phyloP scores from a whole-genome alignment of 2,113 vertebrate genomes.

The Ovis canadensis region DNA sequence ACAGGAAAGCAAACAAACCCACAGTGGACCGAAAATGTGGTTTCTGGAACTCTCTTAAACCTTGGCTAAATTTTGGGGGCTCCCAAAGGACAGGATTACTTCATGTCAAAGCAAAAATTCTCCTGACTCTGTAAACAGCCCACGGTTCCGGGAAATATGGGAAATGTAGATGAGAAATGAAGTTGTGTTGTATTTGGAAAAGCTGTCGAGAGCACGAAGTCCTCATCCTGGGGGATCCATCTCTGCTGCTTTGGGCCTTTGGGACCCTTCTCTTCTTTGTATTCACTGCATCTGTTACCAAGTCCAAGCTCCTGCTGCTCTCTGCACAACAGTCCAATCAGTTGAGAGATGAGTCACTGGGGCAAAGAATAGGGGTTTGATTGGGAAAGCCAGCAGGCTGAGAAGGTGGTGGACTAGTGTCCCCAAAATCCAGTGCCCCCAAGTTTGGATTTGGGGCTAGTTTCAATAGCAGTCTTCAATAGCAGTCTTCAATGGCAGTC shows the following conservation, averaged over 20 bases:
- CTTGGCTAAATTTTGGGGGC: conserved; percentile 39
- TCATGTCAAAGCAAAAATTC: conserved; percentile 52
- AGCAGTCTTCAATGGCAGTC: not conserved
- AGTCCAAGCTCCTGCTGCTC: not conserved
- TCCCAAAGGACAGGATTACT: conserved; percentile 65
- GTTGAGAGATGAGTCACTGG: not conserved
- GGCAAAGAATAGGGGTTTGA: not conserved
- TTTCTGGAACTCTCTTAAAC: conserved; percentile 54
- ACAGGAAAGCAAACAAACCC: conserved; percentile 45
- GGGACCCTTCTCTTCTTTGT: not conserved
- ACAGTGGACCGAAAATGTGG: not conserved
- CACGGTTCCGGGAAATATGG: conserved; percentile 45
- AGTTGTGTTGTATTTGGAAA: conserved; percentile 26
- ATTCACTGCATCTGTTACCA: not conserved
- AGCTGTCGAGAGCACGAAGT: not conserved
- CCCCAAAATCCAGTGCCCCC: not conserved
- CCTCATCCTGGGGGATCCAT: not conserved
- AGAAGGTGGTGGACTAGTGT: not conserved
- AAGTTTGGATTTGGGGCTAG: not conserved
- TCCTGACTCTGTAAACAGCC: conserved; percentile 57
- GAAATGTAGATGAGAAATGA: not conserved
- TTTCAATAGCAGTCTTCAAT: not conserved
- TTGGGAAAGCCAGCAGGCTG: not conserved
- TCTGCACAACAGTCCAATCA: not conserved
- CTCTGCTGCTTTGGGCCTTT: not conserved